Evolutionary conservation across 2,888 invertebrate species (phyloP).

Genomic region (Dynastes grantii): DNA sequence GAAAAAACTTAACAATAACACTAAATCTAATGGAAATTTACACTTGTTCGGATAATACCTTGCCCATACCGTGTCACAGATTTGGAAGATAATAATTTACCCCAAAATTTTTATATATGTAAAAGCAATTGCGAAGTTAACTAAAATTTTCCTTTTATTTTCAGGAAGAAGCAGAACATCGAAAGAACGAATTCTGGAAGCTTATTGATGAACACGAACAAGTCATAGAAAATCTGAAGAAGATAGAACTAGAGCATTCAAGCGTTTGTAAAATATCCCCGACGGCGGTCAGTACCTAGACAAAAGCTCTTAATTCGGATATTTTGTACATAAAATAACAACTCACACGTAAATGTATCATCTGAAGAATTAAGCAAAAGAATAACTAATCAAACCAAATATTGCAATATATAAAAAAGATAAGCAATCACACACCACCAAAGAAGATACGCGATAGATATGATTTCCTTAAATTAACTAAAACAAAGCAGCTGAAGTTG

Average conservation of each 20-base stretch:
- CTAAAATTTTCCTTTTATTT: slow-evolving; percentile 48
- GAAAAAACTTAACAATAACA: too few species aligned
- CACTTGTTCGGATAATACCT: too few species aligned
- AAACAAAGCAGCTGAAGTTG: not conserved
- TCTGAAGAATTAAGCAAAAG: not conserved
- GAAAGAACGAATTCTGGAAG: slow-evolving; percentile 67
- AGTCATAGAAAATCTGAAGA: slow-evolving; percentile 66
- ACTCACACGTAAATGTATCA: not conserved
- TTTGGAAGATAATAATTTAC: too few species aligned
- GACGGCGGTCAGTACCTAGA: slow-evolving; percentile 59
- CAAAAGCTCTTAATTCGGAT: not conserved
- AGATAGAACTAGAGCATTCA: slow-evolving; percentile 64
- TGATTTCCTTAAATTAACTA: not conserved
- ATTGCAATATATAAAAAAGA: too few species aligned
- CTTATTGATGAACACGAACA: slow-evolving; percentile 67
- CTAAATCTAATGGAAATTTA: too few species aligned
- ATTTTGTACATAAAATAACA: not conserved
- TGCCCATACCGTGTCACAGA: too few species aligned
- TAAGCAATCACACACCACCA: too few species aligned
- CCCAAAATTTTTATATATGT: too few species aligned
- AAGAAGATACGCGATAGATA: not conserved
- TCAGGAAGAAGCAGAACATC: slow-evolving; percentile 66
- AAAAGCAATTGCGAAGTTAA: too few species aligned
- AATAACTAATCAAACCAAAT: too few species aligned
- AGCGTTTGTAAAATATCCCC: slow-evolving; percentile 56